phyloP scores from a whole-genome alignment of 2,113 vertebrate genomes.

The Albula goreensis region DNA sequence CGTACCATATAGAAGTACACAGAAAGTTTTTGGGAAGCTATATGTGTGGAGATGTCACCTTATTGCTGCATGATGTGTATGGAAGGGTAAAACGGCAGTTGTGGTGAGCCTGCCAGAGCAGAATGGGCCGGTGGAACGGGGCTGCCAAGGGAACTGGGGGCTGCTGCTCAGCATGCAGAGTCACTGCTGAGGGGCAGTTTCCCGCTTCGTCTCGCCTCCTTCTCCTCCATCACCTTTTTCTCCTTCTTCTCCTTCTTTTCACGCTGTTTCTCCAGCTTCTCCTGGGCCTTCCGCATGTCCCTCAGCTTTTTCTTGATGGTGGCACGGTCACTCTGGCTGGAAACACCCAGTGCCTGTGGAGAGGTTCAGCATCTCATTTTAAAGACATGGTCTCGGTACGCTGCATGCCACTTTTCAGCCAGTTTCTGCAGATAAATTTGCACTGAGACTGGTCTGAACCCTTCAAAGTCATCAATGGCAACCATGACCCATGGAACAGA shows the following conservation, averaged over 20 bases:
- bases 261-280: conserved; percentile 85
- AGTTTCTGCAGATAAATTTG: not conserved
- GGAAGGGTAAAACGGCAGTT: not conserved
- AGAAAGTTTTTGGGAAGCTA: not conserved
- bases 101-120: not conserved
- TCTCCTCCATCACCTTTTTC: conserved; percentile 84
- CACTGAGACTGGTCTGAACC: too few relatives aligned
- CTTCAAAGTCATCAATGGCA: not conserved
- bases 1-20: not conserved
- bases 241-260: conserved; percentile 86
- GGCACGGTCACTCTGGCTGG: conserved; percentile 81
- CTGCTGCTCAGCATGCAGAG: conserved; percentile 74
- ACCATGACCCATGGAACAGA: not conserved
- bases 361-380: not conserved
- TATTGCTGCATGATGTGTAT: not conserved
- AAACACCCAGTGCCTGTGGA: conserved; percentile 76
- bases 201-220: conserved; percentile 73
- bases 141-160: conserved; percentile 8
- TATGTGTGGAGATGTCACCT: too few relatives aligned
- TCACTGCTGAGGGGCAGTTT: conserved; percentile 71
- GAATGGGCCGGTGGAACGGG: not conserved
- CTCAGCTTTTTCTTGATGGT: conserved; percentile 87
- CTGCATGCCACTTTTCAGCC: not conserved
- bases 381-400: not conserved
- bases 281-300: conserved; percentile 84